These are phyloP conservation scores for Aphaenogaster rudis DNA, from an alignment of 1,140 invertebrate species.

Conservation along the genomic window DNA sequence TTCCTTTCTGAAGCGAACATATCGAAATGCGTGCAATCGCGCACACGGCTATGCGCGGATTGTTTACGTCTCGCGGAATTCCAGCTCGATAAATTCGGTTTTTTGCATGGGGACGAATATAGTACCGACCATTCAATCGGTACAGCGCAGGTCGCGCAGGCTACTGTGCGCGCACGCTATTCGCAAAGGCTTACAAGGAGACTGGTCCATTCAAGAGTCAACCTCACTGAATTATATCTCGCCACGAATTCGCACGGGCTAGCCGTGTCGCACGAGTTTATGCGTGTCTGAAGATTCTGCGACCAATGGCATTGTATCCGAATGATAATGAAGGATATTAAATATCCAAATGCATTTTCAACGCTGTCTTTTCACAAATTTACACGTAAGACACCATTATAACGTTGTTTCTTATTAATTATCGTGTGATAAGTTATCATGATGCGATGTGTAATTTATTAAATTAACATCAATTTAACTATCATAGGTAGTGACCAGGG, in stretches of 20 bases:
- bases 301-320: background rate
- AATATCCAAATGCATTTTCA: background rate
- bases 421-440: background rate
- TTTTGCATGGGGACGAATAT: constrained; percentile 79
- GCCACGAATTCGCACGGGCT: constrained; percentile 72
- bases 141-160: constrained; percentile 61
- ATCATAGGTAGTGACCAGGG: background rate
- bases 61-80: constrained; percentile 74
- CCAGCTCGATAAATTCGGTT: constrained; percentile 79
- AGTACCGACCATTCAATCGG: constrained; percentile 77
- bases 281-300: background rate
- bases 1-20: constrained; percentile 9
- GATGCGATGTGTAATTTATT: constrained; percentile 52
- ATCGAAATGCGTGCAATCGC: constrained; percentile 56
- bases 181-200: constrained; percentile 73
- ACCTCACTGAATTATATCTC: constrained; percentile 77
- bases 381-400: background rate
- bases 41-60: constrained; percentile 50
- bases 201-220: constrained; percentile 80
- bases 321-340: background rate
- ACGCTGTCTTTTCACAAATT: background rate
- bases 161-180: constrained; percentile 33
- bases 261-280: constrained; percentile 62
- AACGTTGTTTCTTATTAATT: constrained; percentile 13
- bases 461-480: constrained; percentile 70